Base-by-base conservation (phyloP, 2,113 vertebrate species). In the Engystomops pustulosus region DNA sequence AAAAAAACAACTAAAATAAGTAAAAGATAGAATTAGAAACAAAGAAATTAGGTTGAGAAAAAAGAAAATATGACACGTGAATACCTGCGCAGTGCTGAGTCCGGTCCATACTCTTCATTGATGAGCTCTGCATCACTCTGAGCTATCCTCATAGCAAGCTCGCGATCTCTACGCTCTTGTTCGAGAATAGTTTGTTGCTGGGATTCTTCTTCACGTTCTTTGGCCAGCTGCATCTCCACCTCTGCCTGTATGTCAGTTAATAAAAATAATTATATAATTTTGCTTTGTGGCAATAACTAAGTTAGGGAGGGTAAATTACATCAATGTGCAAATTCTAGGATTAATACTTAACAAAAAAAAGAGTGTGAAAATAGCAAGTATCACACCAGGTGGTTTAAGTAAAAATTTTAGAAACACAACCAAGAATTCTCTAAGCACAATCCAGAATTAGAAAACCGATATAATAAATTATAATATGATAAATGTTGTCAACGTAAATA, bases 41-140 rank as follows among this genome's bases (percentile, higher is more conserved):
- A 20, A 20, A 36, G 15, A 17, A 3, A 34, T 0, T 6, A 17
- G 5, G 32, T 20, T 68, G 32, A n/a, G 68, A 70, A 41, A 23
- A 3, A 0, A 15, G 15, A 12, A n/a, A 17, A 49, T 27, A n/a
- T n/a, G n/a, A n/a, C n/a, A n/a, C n/a, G 11, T 14, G 20, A 51
- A 20, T 96, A 99, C 97, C 98, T 99, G 89, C 97, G 95, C 51
- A 97, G 91, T 0, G 90, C 93, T 0, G 84, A 70, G 65, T 98
- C 98, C 0, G 78, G 86, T 49, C 91, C 92, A 11, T 88, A 87
- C 83, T 99, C 98, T 0, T 99, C 98, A 0, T 89, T 94, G 88
- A 98, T 98, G 62, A 99, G 98, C 83, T 99, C 98, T 0, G 97
- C 88, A 77, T 99, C 98, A 1, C 95, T 99, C 88, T 94, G 96